These are phyloP conservation scores for Alligator mississippiensis DNA, from an alignment of 2,113 vertebrate genomes.

Conservation along the genomic window DNA sequence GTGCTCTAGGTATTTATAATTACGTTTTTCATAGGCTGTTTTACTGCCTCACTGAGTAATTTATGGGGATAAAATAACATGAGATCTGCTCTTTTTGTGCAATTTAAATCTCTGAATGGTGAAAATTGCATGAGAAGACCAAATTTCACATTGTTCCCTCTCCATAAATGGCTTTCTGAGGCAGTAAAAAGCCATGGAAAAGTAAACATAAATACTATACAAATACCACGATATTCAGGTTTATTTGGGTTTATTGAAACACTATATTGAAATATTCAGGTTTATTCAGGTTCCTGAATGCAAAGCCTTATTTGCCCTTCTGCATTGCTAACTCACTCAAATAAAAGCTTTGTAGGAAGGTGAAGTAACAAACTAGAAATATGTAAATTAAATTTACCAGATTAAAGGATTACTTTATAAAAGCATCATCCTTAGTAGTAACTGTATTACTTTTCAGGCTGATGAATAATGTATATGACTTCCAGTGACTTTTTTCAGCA, in stretches of 20 bases:
- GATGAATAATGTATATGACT: conserved; percentile 33
- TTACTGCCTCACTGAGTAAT: conserved; percentile 58
- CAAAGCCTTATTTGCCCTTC: not conserved
- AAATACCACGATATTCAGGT: conserved; percentile 25
- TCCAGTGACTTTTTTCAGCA: conserved; percentile 3
- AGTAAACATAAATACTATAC: conserved; percentile 37
- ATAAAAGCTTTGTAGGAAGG: not conserved
- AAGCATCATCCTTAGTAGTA: not conserved
- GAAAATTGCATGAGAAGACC: conserved; percentile 40
- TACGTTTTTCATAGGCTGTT: conserved; percentile 44
- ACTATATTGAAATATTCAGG: not conserved
- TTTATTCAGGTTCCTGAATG: conserved; percentile 2
- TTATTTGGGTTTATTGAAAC: not conserved
- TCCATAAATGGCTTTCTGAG: conserved; percentile 28
- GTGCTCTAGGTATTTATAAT: conserved; percentile 56
- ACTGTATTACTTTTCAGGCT: conserved; percentile 32
- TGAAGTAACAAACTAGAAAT: not conserved
- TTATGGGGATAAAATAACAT: conserved; percentile 48
- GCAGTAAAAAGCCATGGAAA: conserved; percentile 39
- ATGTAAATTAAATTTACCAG: not conserved
- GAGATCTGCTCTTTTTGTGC: conserved; percentile 16
- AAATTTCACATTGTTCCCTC: conserved; percentile 35
- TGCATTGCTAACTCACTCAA: not conserved
- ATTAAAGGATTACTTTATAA: not conserved
- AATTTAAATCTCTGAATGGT: conserved; percentile 35